A percentile compares a stretch with the other conserved stretches of the same genome.
Conservation (phyloP, 2,113 vertebrate species). For the Pterocles burchelli region DNA sequence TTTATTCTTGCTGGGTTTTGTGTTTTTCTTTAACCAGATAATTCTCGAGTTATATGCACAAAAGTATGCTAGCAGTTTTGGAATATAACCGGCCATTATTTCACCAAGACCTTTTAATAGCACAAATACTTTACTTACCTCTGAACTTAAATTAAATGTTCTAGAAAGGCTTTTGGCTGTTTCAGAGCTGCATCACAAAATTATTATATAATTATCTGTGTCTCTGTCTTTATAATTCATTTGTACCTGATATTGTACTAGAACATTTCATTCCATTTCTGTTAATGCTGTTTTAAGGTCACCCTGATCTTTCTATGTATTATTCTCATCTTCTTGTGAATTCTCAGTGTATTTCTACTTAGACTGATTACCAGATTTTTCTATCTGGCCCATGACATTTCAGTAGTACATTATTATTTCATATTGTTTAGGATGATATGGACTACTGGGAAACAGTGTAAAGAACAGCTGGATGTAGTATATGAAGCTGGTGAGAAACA, state of each 20-base stretch:
- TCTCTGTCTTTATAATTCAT: slow-evolving; percentile 13
- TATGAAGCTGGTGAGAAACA: background rate
- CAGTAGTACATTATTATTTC: background rate
- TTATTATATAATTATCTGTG: slow-evolving; percentile 26
- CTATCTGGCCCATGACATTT: background rate
- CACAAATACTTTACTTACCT: background rate
- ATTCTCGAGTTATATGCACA: background rate
- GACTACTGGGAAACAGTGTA: background rate
- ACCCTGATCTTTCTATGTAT: background rate
- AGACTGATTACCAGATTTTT: background rate
- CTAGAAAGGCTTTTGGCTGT: background rate
- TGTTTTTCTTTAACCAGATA: background rate
- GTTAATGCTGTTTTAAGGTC: slow-evolving; percentile 39
- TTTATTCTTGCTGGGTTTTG: background rate
- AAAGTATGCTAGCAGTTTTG: background rate
- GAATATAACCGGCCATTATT: background rate
- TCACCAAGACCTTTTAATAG: background rate
- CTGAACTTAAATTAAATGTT: background rate
- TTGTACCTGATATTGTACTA: slow-evolving; percentile 23
- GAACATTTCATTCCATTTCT: slow-evolving; percentile 41
- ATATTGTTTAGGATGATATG: background rate
- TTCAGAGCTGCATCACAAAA: background rate
- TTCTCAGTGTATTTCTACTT: background rate
- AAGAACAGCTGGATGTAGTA: background rate
- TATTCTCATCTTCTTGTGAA: slow-evolving; percentile 2